These are phyloP conservation scores for Tetrao urogallus DNA, from an alignment of 2,113 vertebrate species.

Conservation along the genomic window DNA sequence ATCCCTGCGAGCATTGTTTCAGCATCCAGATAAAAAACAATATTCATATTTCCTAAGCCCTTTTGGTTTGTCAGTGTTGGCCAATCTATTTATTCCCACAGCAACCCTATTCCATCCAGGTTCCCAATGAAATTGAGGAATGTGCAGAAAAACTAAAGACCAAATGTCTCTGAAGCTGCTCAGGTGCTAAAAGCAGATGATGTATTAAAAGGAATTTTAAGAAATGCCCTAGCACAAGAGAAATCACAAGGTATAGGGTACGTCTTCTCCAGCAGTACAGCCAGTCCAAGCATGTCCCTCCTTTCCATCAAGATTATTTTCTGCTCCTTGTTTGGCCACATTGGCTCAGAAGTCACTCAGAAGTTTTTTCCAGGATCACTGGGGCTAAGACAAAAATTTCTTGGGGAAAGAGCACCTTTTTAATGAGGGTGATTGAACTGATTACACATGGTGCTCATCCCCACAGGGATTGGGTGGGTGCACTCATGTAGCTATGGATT, in stretches of 20 bases:
- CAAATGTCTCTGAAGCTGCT: neutral
- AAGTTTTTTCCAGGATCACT: neutral
- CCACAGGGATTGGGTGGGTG: neutral
- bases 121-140: neutral
- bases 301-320: neutral
- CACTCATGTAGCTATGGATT: neutral
- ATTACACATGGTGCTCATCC: neutral
- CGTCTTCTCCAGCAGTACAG: neutral
- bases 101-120: neutral
- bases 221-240: neutral
- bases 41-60: neutral
- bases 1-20: neutral
- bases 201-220: neutral
- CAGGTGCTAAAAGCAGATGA: neutral
- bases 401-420: neutral
- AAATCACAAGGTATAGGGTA: neutral
- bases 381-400: neutral
- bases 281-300: neutral
- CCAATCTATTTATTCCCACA: neutral
- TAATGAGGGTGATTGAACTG: neutral
- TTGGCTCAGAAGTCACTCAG: neutral
- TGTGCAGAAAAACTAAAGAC: neutral
- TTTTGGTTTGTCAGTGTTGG: slow-evolving; percentile 4
- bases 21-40: neutral
- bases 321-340: neutral